Percentiles rank a stretch among this genome's conserved stretches.
phyloP scores from a whole-genome alignment of 37 sponge, comb jelly and placozoan species.

The Bolinopsis microptera region DNA sequence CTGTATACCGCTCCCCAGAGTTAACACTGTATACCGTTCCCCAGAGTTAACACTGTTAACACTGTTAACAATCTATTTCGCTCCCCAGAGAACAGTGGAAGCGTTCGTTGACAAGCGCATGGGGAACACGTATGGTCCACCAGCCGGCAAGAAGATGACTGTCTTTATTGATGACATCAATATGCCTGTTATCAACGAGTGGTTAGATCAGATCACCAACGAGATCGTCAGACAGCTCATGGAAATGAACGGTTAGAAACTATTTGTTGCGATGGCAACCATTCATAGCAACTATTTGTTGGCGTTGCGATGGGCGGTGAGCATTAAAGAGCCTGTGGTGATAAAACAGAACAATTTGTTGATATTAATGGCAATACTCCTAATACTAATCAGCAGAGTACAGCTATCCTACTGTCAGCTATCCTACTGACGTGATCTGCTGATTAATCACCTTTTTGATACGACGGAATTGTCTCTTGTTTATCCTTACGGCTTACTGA shows the following conservation, averaged over 20 bases:
- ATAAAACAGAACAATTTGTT: no score
- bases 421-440: no score
- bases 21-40: no score
- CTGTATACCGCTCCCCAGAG: no score
- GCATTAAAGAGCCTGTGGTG: not conserved
- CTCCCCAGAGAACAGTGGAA: slow-evolving; percentile 60
- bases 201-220: slow-evolving; percentile 64
- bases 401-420: no score
- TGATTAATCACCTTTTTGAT: not conserved
- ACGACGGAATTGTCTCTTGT: not conserved
- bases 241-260: slow-evolving; percentile 60
- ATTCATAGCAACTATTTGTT: no score
- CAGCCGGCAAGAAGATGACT: slow-evolving; percentile 68
- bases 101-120: slow-evolving; percentile 60
- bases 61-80: not conserved
- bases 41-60: no score
- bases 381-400: no score
- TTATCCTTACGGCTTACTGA: not conserved
- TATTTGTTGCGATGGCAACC: not conserved
- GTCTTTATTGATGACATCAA: slow-evolving; percentile 68
- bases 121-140: slow-evolving; percentile 67
- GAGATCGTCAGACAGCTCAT: slow-evolving; percentile 65
- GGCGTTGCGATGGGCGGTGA: no score
- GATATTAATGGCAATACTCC: no score
- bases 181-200: slow-evolving; percentile 67